phyloP scores from a whole-genome alignment of 37 sponge, comb jelly and placozoan species.

The Hormiphora californensis region DNA sequence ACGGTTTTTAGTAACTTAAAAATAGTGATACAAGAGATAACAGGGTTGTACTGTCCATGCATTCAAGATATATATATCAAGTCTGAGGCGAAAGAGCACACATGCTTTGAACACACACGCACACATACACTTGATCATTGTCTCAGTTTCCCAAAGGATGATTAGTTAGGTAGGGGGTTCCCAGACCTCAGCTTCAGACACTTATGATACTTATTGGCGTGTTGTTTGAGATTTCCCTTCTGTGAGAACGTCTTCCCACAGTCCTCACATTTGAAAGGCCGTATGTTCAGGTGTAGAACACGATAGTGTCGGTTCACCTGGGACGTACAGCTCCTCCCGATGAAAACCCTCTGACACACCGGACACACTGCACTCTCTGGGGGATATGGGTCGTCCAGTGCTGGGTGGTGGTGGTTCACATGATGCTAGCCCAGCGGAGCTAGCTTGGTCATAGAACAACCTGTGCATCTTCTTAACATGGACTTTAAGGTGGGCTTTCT shows the following conservation, averaged over 20 bases:
- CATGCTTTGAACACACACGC: no score
- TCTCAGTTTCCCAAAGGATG: no score
- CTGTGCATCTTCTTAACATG: not conserved
- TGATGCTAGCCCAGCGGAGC: not conserved
- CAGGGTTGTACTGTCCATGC: no score
- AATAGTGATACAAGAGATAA: no score
- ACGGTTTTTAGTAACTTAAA: no score
- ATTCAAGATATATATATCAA: no score
- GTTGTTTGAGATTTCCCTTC: slow-evolving; percentile 22
- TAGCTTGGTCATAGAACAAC: not conserved
- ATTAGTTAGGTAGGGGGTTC: no score
- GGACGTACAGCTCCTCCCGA: slow-evolving; percentile 13
- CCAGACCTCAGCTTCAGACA: no score
- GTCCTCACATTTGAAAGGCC: slow-evolving; percentile 17
- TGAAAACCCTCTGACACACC: slow-evolving; percentile 2
- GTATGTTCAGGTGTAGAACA: slow-evolving; percentile 31
- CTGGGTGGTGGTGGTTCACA: not conserved
- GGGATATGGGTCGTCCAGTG: not conserved
- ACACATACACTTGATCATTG: no score
- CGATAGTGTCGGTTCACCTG: slow-evolving; percentile 37
- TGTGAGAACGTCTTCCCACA: slow-evolving; percentile 41
- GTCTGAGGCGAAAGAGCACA: no score
- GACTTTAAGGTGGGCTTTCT: slow-evolving; percentile 41
- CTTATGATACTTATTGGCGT: not conserved
- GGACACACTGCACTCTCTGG: not conserved